Evolutionary conservation across 2,113 vertebrate genomes (phyloP), one percentile per base, ranked within the genome.

Genomic region (Pomatostomus ruficeps): DNA sequence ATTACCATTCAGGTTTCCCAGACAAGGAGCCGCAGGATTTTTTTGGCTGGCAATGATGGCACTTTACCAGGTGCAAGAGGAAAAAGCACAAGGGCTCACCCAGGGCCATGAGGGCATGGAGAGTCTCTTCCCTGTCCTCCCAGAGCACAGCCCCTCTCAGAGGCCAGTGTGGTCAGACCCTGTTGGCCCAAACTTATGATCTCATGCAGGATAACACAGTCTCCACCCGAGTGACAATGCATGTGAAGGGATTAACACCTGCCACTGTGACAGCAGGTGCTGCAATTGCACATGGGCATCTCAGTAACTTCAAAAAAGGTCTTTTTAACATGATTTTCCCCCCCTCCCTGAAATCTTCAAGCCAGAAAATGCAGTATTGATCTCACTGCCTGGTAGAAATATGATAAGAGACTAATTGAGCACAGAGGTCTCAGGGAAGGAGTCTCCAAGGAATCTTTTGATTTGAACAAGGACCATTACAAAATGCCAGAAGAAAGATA

Each of bases 381-480:
- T 91, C 80, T 70, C 23, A 13, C 35, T 51, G 66, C 35, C 67
- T 82, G 45, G 46, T 28, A 85, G 66, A 85, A 92, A 75, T 74
- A 46, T 24, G 79, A 33, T 19, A 59, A 51, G 52, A 76, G 55
- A 65, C 51, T 82, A 79, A 95, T 58, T 95, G 77, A 89, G 48
- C 66, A 54, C 36, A 42, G 75, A 89, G 26, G 73, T 78, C 80
- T 86, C 46, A 6, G 48, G 70, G 77, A 92, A 95, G 43, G 43
- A 89, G 36, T 36, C 75, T 85, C 92, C 85, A 58, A 86, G 46
- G 73, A 63, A 70, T n/a, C 42, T 80, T 80, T 72, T n/a, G 11
- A 61, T 61, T 86, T 6, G 2, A 86, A 78, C 51, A 61, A 87
- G 74, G 36, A 80, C 25, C 21, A 28, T 43, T 72, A 54, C 12